Conservation (phyloP, 2,888 invertebrate species). For the Drosophila acutilabella region DNA sequence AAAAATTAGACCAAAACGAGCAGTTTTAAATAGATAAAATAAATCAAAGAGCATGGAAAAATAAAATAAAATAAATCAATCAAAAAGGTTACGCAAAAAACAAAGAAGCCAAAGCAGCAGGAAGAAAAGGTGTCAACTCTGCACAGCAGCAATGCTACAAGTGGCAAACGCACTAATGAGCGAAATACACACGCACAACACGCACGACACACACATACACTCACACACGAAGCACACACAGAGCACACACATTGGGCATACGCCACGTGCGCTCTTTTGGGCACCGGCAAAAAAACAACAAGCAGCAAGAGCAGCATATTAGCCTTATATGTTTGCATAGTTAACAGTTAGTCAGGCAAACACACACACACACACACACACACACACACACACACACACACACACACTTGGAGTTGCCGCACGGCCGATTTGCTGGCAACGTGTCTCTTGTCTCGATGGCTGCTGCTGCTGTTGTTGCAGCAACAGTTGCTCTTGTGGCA, state of each 20-base stretch:
- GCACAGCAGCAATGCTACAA: too few species aligned
- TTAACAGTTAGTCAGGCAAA: conserved; percentile 62
- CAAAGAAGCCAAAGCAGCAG: too few species aligned
- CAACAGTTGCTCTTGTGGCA: conserved; percentile 45
- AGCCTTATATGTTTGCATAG: conserved; percentile 65
- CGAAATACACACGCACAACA: too few species aligned
- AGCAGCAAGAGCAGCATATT: conserved; percentile 43
- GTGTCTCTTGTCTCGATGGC: conserved; percentile 60
- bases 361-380: conserved; percentile 23
- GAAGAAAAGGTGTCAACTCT: too few species aligned
- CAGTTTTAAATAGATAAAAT: too few species aligned
- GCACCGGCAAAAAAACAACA: conserved; percentile 13
- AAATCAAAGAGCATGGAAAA: too few species aligned
- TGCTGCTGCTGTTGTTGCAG: conserved; percentile 36
- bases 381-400: neutral
- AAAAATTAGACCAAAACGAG: too few species aligned
- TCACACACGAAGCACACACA: neutral
- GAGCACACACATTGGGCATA: conserved; percentile 58
- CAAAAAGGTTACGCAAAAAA: too few species aligned
- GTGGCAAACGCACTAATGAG: too few species aligned
- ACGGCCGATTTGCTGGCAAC: conserved; percentile 66
- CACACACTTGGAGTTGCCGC: conserved; percentile 58
- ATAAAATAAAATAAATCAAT: too few species aligned
- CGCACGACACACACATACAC: neutral
- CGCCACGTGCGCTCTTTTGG: conserved; percentile 61